Conservation (phyloP, 2,113 vertebrate species). For the Sceloporus undulatus region DNA sequence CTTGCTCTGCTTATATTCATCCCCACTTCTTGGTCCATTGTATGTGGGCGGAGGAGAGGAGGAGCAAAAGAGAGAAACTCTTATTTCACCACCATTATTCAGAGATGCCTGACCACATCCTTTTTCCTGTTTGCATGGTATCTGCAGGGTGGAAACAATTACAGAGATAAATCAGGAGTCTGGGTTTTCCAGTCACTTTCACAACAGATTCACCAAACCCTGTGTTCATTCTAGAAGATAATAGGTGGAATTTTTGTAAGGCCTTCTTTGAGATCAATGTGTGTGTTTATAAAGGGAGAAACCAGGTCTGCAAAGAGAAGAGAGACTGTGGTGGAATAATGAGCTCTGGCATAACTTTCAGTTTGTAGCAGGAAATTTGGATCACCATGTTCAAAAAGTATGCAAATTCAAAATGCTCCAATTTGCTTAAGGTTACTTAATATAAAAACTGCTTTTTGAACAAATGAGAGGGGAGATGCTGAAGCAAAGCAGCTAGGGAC, state of each 20-base stretch:
- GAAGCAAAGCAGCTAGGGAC: too few relatives aligned
- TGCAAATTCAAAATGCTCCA: not conserved
- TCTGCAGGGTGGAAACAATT: not conserved
- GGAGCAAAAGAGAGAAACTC: not conserved
- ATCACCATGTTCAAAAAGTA: not conserved
- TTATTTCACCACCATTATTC: not conserved
- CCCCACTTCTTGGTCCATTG: not conserved
- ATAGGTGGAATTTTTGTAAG: not conserved
- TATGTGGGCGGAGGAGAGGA: not conserved
- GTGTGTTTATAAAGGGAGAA: too few relatives aligned
- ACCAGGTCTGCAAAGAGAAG: not conserved
- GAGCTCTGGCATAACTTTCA: not conserved
- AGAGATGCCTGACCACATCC: conserved; percentile 3
- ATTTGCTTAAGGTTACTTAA: not conserved
- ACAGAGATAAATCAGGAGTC: not conserved
- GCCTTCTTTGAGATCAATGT: not conserved
- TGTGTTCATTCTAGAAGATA: not conserved
- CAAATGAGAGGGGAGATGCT: too few relatives aligned
- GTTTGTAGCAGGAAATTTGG: not conserved
- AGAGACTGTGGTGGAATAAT: not conserved
- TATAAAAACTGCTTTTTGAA: not conserved
- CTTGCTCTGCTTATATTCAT: not conserved
- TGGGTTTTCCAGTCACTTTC: not conserved
- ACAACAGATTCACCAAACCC: not conserved
- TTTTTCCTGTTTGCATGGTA: not conserved